Evolutionary conservation across 2,888 invertebrate species (phyloP), one percentile per base, ranked within the genome.

Genomic region (Disparrhopalites patrizii): DNA sequence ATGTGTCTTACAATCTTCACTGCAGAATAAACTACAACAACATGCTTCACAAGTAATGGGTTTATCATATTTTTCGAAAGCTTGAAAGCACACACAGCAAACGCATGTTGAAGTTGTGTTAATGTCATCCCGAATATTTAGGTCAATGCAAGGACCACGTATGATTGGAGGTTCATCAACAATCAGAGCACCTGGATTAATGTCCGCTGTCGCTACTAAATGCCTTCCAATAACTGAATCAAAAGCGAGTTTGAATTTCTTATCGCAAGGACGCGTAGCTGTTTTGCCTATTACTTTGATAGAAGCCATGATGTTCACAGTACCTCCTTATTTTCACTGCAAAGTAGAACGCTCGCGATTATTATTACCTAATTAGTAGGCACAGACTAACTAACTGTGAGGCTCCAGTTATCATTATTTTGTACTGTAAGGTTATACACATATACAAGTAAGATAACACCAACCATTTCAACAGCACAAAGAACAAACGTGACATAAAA

Each of bases 161-260:
- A 73, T 36, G 8, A 74, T 40, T 2, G 71, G 62, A 3, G 64
- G 66, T 31, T 74, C 72, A 36, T 70, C 70, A 38, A 73, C 65
- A 23, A 74, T 68, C 5, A 64, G 36, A 64, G 70, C 70, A 47
- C 74, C 74, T 2, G 70, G 62, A 18, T 50, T 25, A 36, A 74
- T 72, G 36, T 69, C 66, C 62, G 62, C 57, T 33, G 58, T 43
- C 27, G 74, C 72, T 43, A 69, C 64, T 30, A 73, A 63, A 47
- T 71, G 66, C 15, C 74, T 64, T 30, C 74, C 74, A 18, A 60
- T 64, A 2, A 18, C 18, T 1, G 60, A 51, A 25, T 52, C 28
- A n/a, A 27, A 40, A 15, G 23, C 57, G 5, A 57, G 13, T 25
- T 18, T 20, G 36, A 57, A 57, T n/a, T 43, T 43, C n/a, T 43